These are phyloP conservation scores for Agonopterix heracliana DNA, from an alignment of 2,888 invertebrate species.

Conservation along the genomic window DNA sequence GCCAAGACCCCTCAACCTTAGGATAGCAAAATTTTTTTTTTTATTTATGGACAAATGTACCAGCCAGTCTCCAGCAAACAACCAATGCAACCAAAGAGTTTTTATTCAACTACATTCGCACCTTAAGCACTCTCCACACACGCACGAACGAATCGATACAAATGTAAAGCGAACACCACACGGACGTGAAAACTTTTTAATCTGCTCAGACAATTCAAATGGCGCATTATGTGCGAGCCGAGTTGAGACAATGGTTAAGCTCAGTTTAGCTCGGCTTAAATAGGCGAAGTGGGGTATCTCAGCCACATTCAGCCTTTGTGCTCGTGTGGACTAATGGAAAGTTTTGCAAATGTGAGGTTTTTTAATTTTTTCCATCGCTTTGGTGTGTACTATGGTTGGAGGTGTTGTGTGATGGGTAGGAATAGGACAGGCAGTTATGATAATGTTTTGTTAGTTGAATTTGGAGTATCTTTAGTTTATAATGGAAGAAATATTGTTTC, in stretches of 20 bases:
- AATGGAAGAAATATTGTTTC: too few species aligned
- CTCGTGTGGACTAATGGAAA: conserved; percentile 6
- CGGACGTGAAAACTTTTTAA: conserved; percentile 40
- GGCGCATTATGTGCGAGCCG: conserved; percentile 12
- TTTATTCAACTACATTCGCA: background rate
- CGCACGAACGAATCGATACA: background rate
- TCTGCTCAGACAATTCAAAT: conserved; percentile 47
- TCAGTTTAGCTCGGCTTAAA: conserved; percentile 29
- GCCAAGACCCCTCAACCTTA: too few species aligned
- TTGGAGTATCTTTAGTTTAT: too few species aligned
- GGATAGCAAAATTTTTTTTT: background rate
- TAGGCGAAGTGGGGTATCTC: conserved; percentile 54
- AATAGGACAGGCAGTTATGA: too few species aligned
- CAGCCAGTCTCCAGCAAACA: background rate
- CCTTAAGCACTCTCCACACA: background rate
- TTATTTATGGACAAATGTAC: background rate
- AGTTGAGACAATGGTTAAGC: conserved; percentile 43
- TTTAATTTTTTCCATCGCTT: background rate
- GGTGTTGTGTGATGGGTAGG: too few species aligned
- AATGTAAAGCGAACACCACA: conserved; percentile 5
- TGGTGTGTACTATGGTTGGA: too few species aligned
- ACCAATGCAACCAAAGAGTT: background rate
- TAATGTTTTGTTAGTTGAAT: too few species aligned
- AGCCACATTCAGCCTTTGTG: conserved; percentile 21
- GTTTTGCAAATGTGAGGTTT: conserved; percentile 8